Evolutionary conservation across 2,888 invertebrate genomes (phyloP).

Genomic region (Parnassius smintheus): DNA sequence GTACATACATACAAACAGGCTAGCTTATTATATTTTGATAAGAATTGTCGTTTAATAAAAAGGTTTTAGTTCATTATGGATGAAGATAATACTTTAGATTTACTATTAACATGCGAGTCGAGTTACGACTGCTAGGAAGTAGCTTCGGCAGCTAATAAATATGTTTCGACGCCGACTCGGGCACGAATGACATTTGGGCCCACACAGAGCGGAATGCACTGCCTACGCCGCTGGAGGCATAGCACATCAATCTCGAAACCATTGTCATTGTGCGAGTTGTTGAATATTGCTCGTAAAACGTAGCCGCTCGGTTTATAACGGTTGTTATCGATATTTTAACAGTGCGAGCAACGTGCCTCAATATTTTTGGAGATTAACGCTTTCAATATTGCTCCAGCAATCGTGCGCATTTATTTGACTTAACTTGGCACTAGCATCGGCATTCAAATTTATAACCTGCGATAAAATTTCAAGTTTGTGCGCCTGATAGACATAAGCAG

Average conservation of each 20-base stretch:
- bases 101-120: conserved; percentile 15
- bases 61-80: no score
- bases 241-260: conserved; percentile 47
- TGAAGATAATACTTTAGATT: neutral
- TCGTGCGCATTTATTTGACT: no score
- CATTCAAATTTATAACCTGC: no score
- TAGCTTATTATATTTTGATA: no score
- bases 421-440: no score
- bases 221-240: conserved; percentile 55
- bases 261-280: conserved; percentile 38
- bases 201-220: conserved; percentile 60
- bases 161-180: conserved; percentile 42
- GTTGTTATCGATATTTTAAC: conserved; percentile 31
- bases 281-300: conserved; percentile 27
- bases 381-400: neutral
- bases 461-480: no score
- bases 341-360: conserved; percentile 14
- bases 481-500: no score
- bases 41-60: no score
- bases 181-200: conserved; percentile 53
- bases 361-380: conserved; percentile 6
- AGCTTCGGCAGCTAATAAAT: conserved; percentile 39
- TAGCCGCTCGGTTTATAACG: conserved; percentile 29
- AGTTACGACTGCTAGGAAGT: conserved; percentile 36
- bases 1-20: neutral